Percentiles rank a stretch among this genome's conserved stretches.
phyloP scores from a whole-genome alignment of 2,888 invertebrate species.

The Cheilosia pagana region DNA sequence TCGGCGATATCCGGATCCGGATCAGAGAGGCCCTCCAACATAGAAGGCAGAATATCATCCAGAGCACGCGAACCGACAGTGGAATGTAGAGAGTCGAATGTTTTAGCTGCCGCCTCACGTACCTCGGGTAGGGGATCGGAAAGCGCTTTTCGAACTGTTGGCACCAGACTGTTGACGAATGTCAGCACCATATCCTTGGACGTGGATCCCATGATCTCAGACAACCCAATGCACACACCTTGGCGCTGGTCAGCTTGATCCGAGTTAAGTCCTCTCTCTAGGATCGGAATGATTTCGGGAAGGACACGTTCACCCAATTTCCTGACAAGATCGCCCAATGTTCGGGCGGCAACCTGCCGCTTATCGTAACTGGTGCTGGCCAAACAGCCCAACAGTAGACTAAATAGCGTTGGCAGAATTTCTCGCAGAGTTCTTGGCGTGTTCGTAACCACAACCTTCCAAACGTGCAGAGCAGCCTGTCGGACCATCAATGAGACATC shows the following conservation, averaged over 20 bases:
- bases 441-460: conserved; percentile 99
- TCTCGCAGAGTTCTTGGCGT: conserved; percentile 98
- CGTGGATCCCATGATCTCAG: conserved; percentile 98
- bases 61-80: conserved; percentile 96
- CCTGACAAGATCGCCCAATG: conserved; percentile 97
- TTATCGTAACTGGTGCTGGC: conserved; percentile 98
- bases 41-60: conserved; percentile 97
- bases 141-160: conserved; percentile 97
- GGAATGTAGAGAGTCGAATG: conserved; percentile 97
- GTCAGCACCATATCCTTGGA: conserved; percentile 96
- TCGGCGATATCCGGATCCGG: conserved; percentile 92
- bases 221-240: conserved; percentile 98
- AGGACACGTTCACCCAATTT: conserved; percentile 98
- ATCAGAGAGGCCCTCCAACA: conserved; percentile 90
- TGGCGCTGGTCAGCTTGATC: conserved; percentile 97
- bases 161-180: conserved; percentile 94
- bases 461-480: conserved; percentile 98
- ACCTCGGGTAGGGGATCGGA: conserved; percentile 97
- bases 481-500: conserved; percentile 98
- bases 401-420: conserved; percentile 97
- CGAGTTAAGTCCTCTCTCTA: conserved; percentile 96
- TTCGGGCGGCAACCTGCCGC: conserved; percentile 97
- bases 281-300: conserved; percentile 98
- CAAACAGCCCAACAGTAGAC: conserved; percentile 94
- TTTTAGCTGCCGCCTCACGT: conserved; percentile 96